Evolutionary conservation across 2,113 vertebrate species (phyloP).

Genomic region (Hemiscyllium ocellatum): DNA sequence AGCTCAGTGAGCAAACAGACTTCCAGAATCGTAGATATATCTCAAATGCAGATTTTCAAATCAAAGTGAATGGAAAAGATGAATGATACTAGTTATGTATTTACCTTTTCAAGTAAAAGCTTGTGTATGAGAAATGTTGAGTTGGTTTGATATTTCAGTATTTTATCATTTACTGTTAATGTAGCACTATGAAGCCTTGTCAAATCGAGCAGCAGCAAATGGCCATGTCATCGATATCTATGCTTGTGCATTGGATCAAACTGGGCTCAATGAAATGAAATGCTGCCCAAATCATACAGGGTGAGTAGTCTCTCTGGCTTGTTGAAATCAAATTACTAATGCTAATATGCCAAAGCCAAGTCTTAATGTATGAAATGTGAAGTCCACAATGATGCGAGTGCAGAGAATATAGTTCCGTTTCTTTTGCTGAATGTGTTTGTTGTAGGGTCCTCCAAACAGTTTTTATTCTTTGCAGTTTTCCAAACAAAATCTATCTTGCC

Average conservation of each 20-base stretch:
- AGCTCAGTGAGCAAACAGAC: too few relatives aligned
- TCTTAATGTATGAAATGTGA: background rate
- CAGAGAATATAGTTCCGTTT: background rate
- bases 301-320: slow-evolving; percentile 48
- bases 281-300: slow-evolving; percentile 91
- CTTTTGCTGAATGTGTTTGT: background rate
- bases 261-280: slow-evolving; percentile 93
- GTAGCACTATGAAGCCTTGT: slow-evolving; percentile 88
- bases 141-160: slow-evolving; percentile 46
- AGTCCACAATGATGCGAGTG: too few relatives aligned
- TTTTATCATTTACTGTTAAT: slow-evolving; percentile 26
- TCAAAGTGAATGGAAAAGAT: background rate
- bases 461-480: background rate
- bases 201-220: slow-evolving; percentile 77
- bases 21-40: too few relatives aligned
- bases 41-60: background rate
- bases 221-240: slow-evolving; percentile 96
- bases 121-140: background rate
- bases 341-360: background rate
- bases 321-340: background rate
- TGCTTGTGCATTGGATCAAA: slow-evolving; percentile 90
- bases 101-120: background rate
- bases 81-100: background rate
- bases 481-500: background rate
- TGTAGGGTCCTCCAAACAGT: too few relatives aligned